Conservation (phyloP, 1,140 invertebrate species). For the Eurytemora carolleeae region DNA sequence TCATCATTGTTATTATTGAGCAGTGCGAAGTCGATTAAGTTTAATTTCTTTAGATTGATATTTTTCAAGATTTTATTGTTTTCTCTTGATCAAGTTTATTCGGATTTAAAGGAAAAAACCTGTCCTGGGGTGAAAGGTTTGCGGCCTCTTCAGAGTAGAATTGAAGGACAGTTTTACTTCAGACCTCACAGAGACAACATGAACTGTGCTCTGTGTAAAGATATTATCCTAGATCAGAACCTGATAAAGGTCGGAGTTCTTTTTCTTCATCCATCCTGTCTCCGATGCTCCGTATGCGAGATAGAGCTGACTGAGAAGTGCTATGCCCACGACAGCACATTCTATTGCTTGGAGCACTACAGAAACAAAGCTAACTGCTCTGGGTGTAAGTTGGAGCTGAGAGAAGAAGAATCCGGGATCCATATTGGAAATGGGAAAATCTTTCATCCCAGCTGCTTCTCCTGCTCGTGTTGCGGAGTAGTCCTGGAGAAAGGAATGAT, state of each 20-base stretch:
- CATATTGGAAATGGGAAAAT: background rate
- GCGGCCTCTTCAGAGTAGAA: no score
- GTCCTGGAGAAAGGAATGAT: background rate
- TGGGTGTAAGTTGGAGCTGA: background rate
- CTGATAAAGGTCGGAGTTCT: background rate
- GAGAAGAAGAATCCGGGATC: background rate
- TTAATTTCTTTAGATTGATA: no score
- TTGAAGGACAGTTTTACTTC: no score
- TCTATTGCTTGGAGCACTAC: background rate
- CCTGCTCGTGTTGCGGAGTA: background rate
- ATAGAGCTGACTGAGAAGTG: background rate
- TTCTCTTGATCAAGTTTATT: no score
- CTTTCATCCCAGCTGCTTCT: constrained; percentile 1
- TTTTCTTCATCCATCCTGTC: background rate
- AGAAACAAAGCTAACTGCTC: background rate
- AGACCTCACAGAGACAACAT: no score
- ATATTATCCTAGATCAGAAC: background rate
- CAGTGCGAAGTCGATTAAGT: no score
- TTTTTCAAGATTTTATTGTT: no score
- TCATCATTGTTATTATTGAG: no score
- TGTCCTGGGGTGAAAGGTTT: no score
- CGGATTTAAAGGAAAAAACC: no score
- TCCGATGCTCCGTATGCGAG: background rate
- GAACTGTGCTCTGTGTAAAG: background rate
- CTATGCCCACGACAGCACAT: background rate